Evolutionary conservation across 1,140 invertebrate genomes (phyloP).

Genomic region (Papilio polytes): DNA sequence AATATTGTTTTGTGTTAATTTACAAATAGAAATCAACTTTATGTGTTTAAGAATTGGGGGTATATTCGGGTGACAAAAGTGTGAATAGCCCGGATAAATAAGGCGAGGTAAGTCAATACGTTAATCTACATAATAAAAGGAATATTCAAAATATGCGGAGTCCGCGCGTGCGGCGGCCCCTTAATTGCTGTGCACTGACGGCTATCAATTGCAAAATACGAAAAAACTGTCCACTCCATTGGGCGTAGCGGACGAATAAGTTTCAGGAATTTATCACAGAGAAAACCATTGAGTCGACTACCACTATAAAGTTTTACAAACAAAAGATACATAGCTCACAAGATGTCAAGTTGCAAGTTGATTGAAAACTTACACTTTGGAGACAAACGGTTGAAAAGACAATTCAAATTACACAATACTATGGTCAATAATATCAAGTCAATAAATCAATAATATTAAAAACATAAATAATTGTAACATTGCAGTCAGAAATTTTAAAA

Average conservation of each 20-base stretch:
- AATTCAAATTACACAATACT: no score
- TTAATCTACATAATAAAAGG: slow-evolving; percentile 79
- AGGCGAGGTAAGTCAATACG: slow-evolving; percentile 72
- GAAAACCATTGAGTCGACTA: slow-evolving; percentile 53
- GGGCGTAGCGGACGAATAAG: slow-evolving; percentile 57
- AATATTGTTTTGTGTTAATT: background rate
- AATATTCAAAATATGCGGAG: slow-evolving; percentile 74
- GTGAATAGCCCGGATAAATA: slow-evolving; percentile 57
- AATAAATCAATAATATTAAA: no score
- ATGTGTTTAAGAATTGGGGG: slow-evolving; percentile 31
- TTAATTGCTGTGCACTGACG: slow-evolving; percentile 73
- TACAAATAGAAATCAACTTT: slow-evolving; percentile 36
- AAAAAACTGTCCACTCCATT: slow-evolving; percentile 79
- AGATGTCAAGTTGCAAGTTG: no score
- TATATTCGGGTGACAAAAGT: slow-evolving; percentile 43
- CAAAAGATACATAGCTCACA: no score
- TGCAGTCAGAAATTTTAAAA: no score
- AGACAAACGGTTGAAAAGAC: no score
- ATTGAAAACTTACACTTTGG: no score
- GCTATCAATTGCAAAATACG: slow-evolving; percentile 79
- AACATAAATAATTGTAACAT: no score
- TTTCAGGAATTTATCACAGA: slow-evolving; percentile 67
- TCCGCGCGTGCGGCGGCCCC: slow-evolving; percentile 51
- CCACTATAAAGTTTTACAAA: no score
- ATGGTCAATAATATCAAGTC: no score